These are phyloP conservation scores for Lethenteron reissneri DNA, from an alignment of 2,113 vertebrate genomes.

Conservation along the genomic window DNA sequence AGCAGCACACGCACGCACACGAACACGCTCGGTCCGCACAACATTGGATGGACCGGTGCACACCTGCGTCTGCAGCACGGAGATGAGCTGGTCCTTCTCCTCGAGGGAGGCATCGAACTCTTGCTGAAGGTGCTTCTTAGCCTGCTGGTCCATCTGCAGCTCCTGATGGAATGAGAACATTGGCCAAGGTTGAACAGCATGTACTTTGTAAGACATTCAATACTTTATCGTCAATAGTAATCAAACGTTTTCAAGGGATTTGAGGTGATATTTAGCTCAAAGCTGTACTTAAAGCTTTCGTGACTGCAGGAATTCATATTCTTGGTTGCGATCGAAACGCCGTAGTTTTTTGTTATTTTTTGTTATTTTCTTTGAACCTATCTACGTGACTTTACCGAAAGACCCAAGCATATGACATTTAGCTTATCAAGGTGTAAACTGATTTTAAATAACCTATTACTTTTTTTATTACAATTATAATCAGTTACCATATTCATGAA, in stretches of 20 bases:
- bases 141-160: slow-evolving; percentile 89
- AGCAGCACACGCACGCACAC: too few species aligned
- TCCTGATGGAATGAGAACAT: slow-evolving; percentile 27
- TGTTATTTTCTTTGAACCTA: not conserved
- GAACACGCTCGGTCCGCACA: too few species aligned
- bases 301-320: not conserved
- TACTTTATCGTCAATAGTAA: not conserved
- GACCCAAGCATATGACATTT: not conserved
- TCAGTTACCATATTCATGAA: not conserved
- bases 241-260: not conserved
- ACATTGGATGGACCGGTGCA: not conserved
- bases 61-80: slow-evolving; percentile 82
- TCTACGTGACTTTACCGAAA: not conserved
- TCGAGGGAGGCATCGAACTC: slow-evolving; percentile 79
- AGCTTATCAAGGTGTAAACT: not conserved
- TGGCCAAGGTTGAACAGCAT: not conserved
- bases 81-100: slow-evolving; percentile 85
- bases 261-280: not conserved
- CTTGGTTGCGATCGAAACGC: too few species aligned
- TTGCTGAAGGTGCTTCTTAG: slow-evolving; percentile 91
- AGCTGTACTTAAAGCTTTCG: not conserved
- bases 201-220: not conserved
- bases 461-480: not conserved
- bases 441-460: not conserved
- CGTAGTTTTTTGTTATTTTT: too few species aligned